Evolutionary conservation across 2,888 invertebrate species (phyloP).

Genomic region (Eupithecia tripunctaria): DNA sequence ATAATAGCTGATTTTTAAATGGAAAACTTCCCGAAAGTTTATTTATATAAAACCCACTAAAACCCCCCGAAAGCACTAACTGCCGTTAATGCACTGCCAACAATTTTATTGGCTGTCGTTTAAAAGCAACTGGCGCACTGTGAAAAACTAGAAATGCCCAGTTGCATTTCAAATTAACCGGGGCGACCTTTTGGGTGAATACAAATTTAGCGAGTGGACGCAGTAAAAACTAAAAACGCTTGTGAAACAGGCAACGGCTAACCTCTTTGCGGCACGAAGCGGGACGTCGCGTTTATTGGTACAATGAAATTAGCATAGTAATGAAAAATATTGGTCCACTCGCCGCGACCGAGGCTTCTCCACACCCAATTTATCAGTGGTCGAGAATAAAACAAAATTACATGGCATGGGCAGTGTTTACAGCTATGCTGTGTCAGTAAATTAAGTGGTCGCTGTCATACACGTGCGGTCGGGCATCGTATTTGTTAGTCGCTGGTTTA

Average conservation of each 20-base stretch:
- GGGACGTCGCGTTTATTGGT: conserved; percentile 76
- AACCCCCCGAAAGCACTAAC: conserved; percentile 52
- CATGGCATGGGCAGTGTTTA: conserved; percentile 51
- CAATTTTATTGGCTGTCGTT: conserved; percentile 58
- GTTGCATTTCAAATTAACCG: conserved; percentile 79
- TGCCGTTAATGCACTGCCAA: conserved; percentile 48
- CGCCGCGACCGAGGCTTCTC: conserved; percentile 55
- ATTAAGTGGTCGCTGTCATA: conserved; percentile 53
- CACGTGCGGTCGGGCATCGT: conserved; percentile 45
- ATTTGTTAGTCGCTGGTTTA: conserved; percentile 38
- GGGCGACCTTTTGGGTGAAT: conserved; percentile 71
- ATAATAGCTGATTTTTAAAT: conserved; percentile 35
- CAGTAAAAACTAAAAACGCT: conserved; percentile 59
- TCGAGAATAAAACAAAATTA: conserved; percentile 64
- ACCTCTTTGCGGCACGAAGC: conserved; percentile 73
- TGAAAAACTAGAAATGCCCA: conserved; percentile 69
- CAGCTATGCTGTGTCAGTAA: conserved; percentile 49
- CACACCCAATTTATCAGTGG: conserved; percentile 67
- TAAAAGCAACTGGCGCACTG: conserved; percentile 54
- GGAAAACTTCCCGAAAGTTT: conserved; percentile 33
- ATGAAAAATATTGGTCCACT: conserved; percentile 81
- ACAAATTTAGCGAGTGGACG: conserved; percentile 76
- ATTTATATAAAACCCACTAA: conserved; percentile 51
- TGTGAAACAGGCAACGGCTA: conserved; percentile 62
- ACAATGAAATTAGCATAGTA: conserved; percentile 84